These are phyloP conservation scores for Trichechus manatus DNA, from an alignment of 2,113 vertebrate genomes.

Conservation along the genomic window DNA sequence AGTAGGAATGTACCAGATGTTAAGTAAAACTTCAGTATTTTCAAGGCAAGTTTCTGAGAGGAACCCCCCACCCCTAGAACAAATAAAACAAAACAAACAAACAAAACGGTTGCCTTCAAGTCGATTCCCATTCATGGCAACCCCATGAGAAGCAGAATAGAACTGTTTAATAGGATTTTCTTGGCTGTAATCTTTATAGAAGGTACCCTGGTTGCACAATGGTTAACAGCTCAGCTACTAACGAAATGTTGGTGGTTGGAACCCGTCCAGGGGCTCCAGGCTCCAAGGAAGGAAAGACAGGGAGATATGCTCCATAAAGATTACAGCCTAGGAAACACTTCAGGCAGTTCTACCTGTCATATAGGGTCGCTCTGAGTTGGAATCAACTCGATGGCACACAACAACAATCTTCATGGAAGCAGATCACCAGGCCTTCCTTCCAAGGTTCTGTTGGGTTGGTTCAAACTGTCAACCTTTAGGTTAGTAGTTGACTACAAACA, in stretches of 20 bases:
- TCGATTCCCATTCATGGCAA: neutral
- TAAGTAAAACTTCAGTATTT: neutral
- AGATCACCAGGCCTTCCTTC: neutral
- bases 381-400: neutral
- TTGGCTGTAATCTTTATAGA: neutral
- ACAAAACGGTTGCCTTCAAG: neutral
- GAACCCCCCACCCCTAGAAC: neutral
- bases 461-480: no score
- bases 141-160: neutral
- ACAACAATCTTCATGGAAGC: neutral
- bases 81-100: neutral
- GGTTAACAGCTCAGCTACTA: neutral
- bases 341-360: neutral
- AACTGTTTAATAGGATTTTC: neutral
- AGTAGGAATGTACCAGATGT: neutral
- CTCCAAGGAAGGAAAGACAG: neutral
- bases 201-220: neutral
- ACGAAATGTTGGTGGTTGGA: neutral
- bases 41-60: neutral
- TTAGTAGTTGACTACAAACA: neutral
- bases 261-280: neutral
- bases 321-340: no score
- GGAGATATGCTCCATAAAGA: neutral
- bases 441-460: neutral
- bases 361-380: neutral